Percentiles rank a stretch among this genome's conserved stretches.
These are phyloP conservation scores for Aspidiotus destructor DNA, from an alignment of 2,888 invertebrate species.

Conservation along the genomic window DNA sequence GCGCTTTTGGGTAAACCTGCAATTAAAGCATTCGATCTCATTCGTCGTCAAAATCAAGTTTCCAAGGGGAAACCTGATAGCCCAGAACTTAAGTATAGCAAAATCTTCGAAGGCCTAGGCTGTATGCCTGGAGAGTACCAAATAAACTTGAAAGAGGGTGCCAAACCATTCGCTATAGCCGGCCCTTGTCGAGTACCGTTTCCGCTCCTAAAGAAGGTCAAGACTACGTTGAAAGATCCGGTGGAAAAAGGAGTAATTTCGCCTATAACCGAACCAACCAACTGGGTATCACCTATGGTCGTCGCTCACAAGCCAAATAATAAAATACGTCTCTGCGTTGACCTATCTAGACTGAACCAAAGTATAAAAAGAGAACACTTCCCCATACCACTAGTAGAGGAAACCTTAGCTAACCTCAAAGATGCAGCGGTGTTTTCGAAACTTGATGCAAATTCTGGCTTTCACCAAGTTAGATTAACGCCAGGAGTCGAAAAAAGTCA, in stretches of 20 bases:
- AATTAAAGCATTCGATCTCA: neutral
- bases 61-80: neutral
- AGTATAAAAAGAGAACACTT: constrained; percentile 37
- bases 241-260: constrained; percentile 8
- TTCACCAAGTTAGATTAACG: constrained; percentile 37
- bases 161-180: neutral
- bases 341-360: constrained; percentile 39
- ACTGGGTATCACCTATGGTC: constrained; percentile 41
- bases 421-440: constrained; percentile 32
- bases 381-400: constrained; percentile 38
- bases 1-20: constrained; percentile 3
- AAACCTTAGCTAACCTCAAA: constrained; percentile 38
- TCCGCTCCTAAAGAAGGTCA: constrained; percentile 6
- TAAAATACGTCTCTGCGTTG: constrained; percentile 39
- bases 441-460: constrained; percentile 36
- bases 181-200: constrained; percentile 1
- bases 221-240: neutral
- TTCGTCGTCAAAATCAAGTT: neutral
- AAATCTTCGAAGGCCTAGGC: constrained; percentile 33
- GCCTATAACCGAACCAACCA: constrained; percentile 36
- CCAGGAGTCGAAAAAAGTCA: constrained; percentile 37
- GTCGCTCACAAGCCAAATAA: constrained; percentile 39
- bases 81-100: neutral
- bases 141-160: constrained; percentile 6
- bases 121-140: constrained; percentile 27